Conservation (phyloP, 1,140 invertebrate genomes). For the Charaxes varanes region DNA sequence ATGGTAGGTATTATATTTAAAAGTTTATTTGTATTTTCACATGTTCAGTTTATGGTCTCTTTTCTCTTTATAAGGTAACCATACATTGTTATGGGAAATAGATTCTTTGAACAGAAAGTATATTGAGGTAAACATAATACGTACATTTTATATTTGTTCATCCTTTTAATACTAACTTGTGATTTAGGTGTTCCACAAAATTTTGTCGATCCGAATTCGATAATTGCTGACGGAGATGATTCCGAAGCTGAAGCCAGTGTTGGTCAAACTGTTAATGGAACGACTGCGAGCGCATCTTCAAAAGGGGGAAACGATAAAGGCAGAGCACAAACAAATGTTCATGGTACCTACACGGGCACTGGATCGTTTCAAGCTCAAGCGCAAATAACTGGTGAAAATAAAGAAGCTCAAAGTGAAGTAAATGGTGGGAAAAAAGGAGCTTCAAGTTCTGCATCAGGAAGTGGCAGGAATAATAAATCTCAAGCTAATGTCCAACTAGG, state of each 20-base stretch:
- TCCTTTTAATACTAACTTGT: conserved; percentile 6
- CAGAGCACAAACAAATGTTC: conserved; percentile 85
- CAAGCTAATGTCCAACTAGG: conserved; percentile 85
- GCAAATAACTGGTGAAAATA: conserved; percentile 83
- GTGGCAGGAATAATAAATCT: conserved; percentile 82
- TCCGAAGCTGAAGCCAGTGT: conserved; percentile 84
- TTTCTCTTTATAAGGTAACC: too few relatives aligned
- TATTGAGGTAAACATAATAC: too few relatives aligned
- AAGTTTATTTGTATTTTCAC: background rate
- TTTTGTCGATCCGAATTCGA: conserved; percentile 47
- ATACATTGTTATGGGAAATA: too few relatives aligned
- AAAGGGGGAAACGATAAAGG: conserved; percentile 83
- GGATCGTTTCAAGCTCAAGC: conserved; percentile 88
- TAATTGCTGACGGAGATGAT: conserved; percentile 73
- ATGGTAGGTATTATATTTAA: conserved; percentile 18
- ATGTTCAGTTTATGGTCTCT: too few relatives aligned
- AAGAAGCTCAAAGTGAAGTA: conserved; percentile 82
- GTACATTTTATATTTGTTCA: too few relatives aligned
- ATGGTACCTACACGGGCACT: conserved; percentile 82
- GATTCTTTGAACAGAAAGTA: too few relatives aligned
- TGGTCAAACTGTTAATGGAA: conserved; percentile 80
- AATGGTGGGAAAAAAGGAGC: conserved; percentile 83
- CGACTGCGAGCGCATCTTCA: conserved; percentile 82
- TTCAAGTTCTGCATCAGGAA: conserved; percentile 82
- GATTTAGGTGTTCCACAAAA: conserved; percentile 51